These are phyloP conservation scores for Trididemnum miniatum DNA, from an alignment of 23 tunicate genomes.

Conservation along the genomic window DNA sequence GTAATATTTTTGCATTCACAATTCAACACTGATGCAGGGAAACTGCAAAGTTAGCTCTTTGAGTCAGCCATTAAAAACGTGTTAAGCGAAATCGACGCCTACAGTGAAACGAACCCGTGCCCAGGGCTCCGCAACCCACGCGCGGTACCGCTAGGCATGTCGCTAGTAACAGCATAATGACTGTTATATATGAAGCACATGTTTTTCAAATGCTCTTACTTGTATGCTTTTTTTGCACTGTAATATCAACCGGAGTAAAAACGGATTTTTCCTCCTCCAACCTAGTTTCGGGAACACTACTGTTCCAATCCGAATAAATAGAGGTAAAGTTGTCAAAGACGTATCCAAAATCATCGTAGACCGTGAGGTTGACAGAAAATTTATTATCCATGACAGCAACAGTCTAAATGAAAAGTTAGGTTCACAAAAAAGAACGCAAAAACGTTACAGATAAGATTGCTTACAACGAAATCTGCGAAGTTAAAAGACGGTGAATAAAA, in stretches of 20 bases:
- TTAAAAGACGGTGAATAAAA: no score
- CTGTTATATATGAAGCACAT: neutral
- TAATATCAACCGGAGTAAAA: slow-evolving; percentile 31
- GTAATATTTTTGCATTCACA: no score
- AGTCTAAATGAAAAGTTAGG: slow-evolving; percentile 17
- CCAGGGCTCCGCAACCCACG: no score
- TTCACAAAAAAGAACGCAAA: neutral
- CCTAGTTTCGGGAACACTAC: neutral
- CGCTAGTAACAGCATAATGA: neutral
- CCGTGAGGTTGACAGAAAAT: slow-evolving; percentile 50
- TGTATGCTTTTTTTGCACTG: slow-evolving; percentile 58
- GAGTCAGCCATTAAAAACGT: no score
- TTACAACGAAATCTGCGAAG: neutral
- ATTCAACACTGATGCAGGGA: no score
- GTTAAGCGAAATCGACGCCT: no score
- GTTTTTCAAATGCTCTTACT: slow-evolving; percentile 1
- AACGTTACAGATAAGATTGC: neutral
- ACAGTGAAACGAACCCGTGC: no score
- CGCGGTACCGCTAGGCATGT: no score
- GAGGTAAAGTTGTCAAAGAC: slow-evolving; percentile 85
- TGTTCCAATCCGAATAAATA: slow-evolving; percentile 42
- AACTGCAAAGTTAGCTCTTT: no score
- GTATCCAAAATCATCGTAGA: slow-evolving; percentile 53
- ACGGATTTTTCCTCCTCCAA: slow-evolving; percentile 4
- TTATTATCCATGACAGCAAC: slow-evolving; percentile 44